Base-by-base conservation (phyloP, 2,797 vertebrate species). In the Notamacropus eugenii region DNA sequence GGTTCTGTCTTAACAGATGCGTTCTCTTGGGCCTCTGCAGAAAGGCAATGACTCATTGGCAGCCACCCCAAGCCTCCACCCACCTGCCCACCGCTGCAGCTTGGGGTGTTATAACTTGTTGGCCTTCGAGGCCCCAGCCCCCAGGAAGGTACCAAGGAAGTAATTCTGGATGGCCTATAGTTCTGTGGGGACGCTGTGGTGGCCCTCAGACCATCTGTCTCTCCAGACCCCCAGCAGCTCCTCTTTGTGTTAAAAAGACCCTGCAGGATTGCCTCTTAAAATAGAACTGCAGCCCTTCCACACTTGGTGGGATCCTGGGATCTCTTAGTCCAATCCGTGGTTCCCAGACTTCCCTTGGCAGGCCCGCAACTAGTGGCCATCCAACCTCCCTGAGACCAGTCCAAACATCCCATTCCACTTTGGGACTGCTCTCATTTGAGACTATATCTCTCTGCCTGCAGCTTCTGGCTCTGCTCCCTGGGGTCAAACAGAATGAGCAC, bases 121-220 rank as follows among this genome's bases (percentile, higher is more conserved):
- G 40, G 40, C 22, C 40, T 28, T 46, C 24, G 2, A 11, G 74
- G 74, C 74, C 40, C 0, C 3, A 27, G 74, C 74, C n/a, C 74
- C 74, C 74, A 46, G 74, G 40, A 87, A 46, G 11, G 74, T 50
- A 10, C n/a, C 6, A 4, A 27, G 40, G n/a, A 46, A 13, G 9
- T 8, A 40, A 40, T 27, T 27, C 40, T 24, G 74, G 74, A 46
- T 5, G 14, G 22, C 74, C 24, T 27, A 10, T 10, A 12, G 74
- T 11, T 9, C 40, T 4, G 0, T 50, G 1, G 40, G 67, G 40
- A 46, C 19, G 0, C 67, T 40, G 4, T 4, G 59, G 10, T n/a
- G 19, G 62, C 34, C 62, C 34, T 6, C 34, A 67, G 34, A 67
- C 34, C 0, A 0, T 16, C 62, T 67, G 52, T 52, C 52, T 52